These are phyloP conservation scores for Lepeophtheirus nordmannii DNA, from an alignment of 2,888 invertebrate species.

Conservation along the genomic window DNA sequence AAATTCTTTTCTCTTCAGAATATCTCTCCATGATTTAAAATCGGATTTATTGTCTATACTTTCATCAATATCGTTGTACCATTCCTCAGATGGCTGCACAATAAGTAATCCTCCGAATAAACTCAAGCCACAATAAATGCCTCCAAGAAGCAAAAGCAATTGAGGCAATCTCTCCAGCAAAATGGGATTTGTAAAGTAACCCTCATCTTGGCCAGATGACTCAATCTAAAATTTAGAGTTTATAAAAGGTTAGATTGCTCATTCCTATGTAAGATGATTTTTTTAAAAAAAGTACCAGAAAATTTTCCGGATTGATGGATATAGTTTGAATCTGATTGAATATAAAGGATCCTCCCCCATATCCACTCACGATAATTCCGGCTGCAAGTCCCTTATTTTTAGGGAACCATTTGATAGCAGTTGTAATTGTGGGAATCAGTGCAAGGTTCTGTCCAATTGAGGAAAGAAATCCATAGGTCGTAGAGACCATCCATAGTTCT, in stretches of 20 bases:
- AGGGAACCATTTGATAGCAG: constrained; percentile 32
- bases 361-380: constrained; percentile 34
- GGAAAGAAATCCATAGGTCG: constrained; percentile 23
- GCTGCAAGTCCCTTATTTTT: constrained; percentile 32
- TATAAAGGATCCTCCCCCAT: constrained; percentile 33
- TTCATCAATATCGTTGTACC: not conserved
- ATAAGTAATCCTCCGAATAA: not conserved
- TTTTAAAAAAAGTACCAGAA: too few relatives aligned
- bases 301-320: constrained; percentile 33
- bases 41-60: not conserved
- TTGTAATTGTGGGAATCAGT: constrained; percentile 23
- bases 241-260: too few relatives aligned
- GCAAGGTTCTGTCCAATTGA: constrained; percentile 22
- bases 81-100: not conserved
- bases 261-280: too few relatives aligned
- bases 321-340: constrained; percentile 34
- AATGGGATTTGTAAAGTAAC: not conserved
- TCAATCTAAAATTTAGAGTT: not conserved
- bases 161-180: not conserved
- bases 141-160: not conserved
- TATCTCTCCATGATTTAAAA: not conserved
- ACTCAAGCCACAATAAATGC: not conserved
- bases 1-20: constrained; percentile 30
- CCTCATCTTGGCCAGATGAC: not conserved
- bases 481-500: constrained; percentile 20